Evolutionary conservation across 2,113 vertebrate species (phyloP), one percentile per base, ranked within the genome.

Genomic region (Thalassarche chlororhynchos): DNA sequence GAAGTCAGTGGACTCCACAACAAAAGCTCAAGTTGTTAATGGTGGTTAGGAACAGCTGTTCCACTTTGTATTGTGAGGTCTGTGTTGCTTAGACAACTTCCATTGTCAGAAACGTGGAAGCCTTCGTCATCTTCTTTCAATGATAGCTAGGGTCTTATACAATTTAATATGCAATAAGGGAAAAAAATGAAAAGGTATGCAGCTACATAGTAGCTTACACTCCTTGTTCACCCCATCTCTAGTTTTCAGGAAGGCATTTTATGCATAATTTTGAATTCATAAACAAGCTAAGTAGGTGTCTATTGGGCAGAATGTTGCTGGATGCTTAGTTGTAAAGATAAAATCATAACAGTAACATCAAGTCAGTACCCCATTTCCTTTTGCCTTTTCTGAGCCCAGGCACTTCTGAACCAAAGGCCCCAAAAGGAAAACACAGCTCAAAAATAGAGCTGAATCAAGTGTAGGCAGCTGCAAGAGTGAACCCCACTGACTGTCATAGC

Each of bases 401-500:
- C 32, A 58, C 25, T 86, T 84, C 24, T 34, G 5, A 94, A 75
- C 7, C 10, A 72, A 60, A 60, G 28, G 31, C 12, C 36, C 32
- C 36, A 10, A 44, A 77, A 77, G 32, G 68, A 72, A 40, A 87
- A 15, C 26, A 61, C 29, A 47, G 34, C 65, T 89, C 80, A 95
- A 97, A 98, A 94, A 77, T 58, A 96, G 97, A 97, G 93, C 76
- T 82, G 52, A 77, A 71, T 88, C 52, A 29, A 60, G 74, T 68
- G 74, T 84, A 97, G 31, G 84, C 98, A 98, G 97, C 94, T 98
- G 96, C 90, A 97, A 91, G 81, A 95, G 70, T 85, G 92, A 65
- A 82, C 90, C 57, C 68, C 96, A 76, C 70, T 97, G 76, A 36
- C 89, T 90, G 69, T 87, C 96, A 95, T 89, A 98, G 94, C 90